Evolutionary conservation across 2,888 invertebrate genomes (phyloP), one percentile per base, ranked within the genome.

Genomic region (Exocentrus adspersus): DNA sequence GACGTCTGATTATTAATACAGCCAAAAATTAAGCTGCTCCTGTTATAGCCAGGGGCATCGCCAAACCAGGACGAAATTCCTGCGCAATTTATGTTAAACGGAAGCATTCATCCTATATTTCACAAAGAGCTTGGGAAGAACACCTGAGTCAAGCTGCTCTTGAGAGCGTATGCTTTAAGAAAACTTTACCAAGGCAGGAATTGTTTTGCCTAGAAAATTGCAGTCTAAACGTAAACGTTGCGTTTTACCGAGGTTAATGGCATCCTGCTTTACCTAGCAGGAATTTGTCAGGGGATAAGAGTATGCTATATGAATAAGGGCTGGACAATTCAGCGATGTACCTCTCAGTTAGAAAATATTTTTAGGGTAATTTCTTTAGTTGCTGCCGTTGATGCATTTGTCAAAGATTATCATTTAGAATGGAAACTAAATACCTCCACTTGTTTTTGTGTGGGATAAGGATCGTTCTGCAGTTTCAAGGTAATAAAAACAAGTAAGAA

Each of bases 91-190:
- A 53, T 37, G 37, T 45, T 17, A 28, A 41, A 16, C 9, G 42
- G 17, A 42, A 54, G 30, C 21, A 10, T 43, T 41, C 28, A 24
- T 37, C 14, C n/a, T 43, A 24, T 16, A 12, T 28, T 43, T 54
- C 19, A 21, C 17, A n/a, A 7, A 43, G 54, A 28, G 43, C 16
- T 17, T 32, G 28, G 24, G 10, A 32, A 17, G 54, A 20, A 30
- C 54, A 54, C 54, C 54, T 54, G 54, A 54, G 54, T 24, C 54
- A 28, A 28, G 24, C 28, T 17, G 28, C 16, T 24, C 54, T 54
- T 17, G 43, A 45, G 28, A 43, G 9, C 16, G 19, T 14, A 43
- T 17, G 54, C 54, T 42, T n/a, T 54, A 54, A 43, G 30, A 43
- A 43, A 43, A 54, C 43, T 54, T 54, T 43, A 54, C 41, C 28